Conservation (phyloP, 2,113 vertebrate species). For the Sturnus vulgaris region DNA sequence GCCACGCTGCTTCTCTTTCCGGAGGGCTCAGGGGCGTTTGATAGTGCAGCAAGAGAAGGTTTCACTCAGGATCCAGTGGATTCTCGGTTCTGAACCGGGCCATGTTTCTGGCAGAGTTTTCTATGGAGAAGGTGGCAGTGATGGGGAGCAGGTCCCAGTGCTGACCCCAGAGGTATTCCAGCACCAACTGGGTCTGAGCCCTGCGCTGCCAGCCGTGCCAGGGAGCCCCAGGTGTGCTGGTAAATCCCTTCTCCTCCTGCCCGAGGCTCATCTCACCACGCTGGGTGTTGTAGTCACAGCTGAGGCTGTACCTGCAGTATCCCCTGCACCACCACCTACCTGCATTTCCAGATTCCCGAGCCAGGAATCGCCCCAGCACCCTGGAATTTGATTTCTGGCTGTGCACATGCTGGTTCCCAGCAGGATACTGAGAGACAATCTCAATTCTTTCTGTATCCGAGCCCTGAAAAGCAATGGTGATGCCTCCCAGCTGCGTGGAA, state of each 20-base stretch:
- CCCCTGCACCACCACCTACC: not conserved
- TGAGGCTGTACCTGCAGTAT: not conserved
- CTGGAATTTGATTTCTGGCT: not conserved
- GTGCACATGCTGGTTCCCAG: not conserved
- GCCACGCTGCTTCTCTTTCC: not conserved
- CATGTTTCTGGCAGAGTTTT: not conserved
- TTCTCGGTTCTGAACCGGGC: not conserved
- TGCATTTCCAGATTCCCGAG: not conserved
- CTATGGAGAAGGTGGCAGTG: not conserved
- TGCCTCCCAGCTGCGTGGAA: not conserved
- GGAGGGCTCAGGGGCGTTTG: not conserved
- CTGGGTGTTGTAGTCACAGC: not conserved
- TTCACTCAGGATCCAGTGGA: not conserved
- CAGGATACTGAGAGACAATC: not conserved
- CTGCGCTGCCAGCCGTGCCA: rapidly evolving
- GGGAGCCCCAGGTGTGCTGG: not conserved
- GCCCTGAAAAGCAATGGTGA: not conserved
- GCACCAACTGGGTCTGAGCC: not conserved
- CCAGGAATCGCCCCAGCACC: not conserved
- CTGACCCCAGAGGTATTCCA: rapidly evolving
- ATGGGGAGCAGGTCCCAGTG: not conserved
- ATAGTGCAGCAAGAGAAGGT: not conserved
- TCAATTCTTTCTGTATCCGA: not conserved
- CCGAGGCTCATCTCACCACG: rapidly evolving
- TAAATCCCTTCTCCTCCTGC: not conserved